Evolutionary conservation across 2,888 invertebrate genomes (phyloP), one percentile per base, ranked within the genome.

Genomic region (Willowsia nigromaculata): DNA sequence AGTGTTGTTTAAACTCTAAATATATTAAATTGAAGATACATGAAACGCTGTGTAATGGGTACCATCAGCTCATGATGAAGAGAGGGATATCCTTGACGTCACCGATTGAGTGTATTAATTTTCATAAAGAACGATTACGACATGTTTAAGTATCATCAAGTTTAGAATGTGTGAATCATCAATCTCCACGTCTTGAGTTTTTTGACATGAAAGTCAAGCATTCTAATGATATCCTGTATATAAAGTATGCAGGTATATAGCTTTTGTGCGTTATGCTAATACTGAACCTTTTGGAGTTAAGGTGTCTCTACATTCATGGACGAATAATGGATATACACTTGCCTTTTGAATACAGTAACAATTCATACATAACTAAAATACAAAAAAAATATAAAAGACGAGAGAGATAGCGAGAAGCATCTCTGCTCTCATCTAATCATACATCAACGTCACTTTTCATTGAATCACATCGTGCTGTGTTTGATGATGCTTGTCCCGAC

Each of bases 381-480:
- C 68, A 50, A 30, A 59, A 18, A n/a, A n/a, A n/a, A n/a, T n/a
- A n/a, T n/a, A n/a, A n/a, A n/a, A n/a, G n/a, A n/a, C n/a, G n/a
- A 33, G 56, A 81, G 33, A 81, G 82, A 82, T 43, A 82, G 50
- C 56, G 82, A 82, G 18, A 33, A 81, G 18, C 84, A 68, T 85
- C 68, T 86, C 80, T 74, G 53, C 84, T 84, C 84, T 89, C 80
- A 40, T 62, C 65, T 89, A 76, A 90, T 92, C 92, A 91, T 92
- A 90, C 91, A 92, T 92, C 92, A 92, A 92, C 90, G 92, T 91
- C 92, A 92, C 89, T 88, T 90, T 91, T 90, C 91, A 91, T 91
- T 90, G 89, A 90, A 90, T 90, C 90, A 88, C 88, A 86, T 89
- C 91, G 90, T 89, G 90, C 90, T 91, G 91, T 50, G 91, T 56